phyloP scores from a whole-genome alignment of 37 sponge, comb jelly and placozoan genomes.

The Spongilla lacustris region DNA sequence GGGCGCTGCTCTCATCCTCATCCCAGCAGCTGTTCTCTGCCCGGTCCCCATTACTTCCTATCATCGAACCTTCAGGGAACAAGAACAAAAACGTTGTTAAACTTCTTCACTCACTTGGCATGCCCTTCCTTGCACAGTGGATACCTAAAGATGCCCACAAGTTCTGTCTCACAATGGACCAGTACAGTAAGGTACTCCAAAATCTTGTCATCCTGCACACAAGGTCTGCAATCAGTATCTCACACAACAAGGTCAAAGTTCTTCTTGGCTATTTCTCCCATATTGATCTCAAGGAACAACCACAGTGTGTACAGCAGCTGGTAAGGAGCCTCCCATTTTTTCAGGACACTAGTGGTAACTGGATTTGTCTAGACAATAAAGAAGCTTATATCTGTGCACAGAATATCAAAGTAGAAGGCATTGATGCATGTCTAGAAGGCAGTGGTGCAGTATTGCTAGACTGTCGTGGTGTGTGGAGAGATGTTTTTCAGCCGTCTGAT shows the following conservation, averaged over 20 bases:
- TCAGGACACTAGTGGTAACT: conserved; percentile 28
- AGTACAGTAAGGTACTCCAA: conserved; percentile 11
- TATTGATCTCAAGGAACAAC: conserved; percentile 3
- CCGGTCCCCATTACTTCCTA: neutral
- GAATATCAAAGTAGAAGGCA: conserved; percentile 3
- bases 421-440: conserved; percentile 20
- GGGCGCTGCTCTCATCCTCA: conserved; percentile 34
- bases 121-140: conserved; percentile 30
- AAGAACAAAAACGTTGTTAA: neutral
- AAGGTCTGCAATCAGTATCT: neutral
- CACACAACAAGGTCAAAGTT: neutral
- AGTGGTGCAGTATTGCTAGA: conserved; percentile 32
- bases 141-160: neutral
- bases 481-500: neutral
- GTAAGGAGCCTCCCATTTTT: conserved; percentile 51
- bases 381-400: conserved; percentile 40
- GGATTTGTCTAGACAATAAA: neutral
- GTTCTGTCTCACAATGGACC: conserved; percentile 16
- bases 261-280: conserved; percentile 21
- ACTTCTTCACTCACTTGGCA: neutral
- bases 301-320: neutral
- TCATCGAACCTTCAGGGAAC: neutral
- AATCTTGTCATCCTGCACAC: conserved; percentile 13
- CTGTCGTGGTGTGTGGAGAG: conserved; percentile 29
- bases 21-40: conserved; percentile 27